Percentiles rank a stretch among this genome's conserved stretches.
phyloP scores from a whole-genome alignment of 2,797 vertebrate genomes.

The Oryzias dopingdopingensis region DNA sequence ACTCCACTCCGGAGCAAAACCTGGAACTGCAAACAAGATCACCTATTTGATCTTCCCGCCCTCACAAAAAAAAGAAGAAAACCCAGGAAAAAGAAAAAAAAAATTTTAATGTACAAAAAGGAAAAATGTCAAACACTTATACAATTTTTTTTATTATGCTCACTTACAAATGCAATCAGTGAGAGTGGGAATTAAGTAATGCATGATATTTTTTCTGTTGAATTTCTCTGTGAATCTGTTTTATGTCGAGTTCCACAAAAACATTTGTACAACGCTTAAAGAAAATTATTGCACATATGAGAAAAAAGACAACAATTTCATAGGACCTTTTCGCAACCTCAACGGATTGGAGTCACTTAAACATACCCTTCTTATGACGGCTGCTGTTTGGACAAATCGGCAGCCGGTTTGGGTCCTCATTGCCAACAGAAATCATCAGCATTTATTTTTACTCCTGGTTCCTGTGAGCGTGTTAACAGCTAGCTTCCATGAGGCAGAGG shows the following conservation, averaged over 20 bases:
- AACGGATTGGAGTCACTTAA: slow-evolving; percentile 62
- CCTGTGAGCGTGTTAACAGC: slow-evolving; percentile 50
- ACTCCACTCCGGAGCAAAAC: slow-evolving; percentile 63
- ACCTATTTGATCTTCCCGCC: slow-evolving; percentile 30
- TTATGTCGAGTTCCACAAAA: slow-evolving; percentile 71
- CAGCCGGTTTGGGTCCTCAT: slow-evolving; percentile 62
- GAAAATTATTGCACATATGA: slow-evolving; percentile 27
- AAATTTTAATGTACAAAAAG: slow-evolving; percentile 67
- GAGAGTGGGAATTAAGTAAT: slow-evolving; percentile 73
- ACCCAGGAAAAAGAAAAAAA: slow-evolving; percentile 59
- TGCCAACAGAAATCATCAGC: slow-evolving; percentile 81
- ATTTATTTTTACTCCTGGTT: slow-evolving; percentile 62
- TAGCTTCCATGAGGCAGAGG: slow-evolving; percentile 39
- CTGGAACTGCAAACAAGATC: slow-evolving; percentile 52
- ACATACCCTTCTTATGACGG: slow-evolving; percentile 57
- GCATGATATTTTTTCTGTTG: slow-evolving; percentile 74
- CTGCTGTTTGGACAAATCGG: slow-evolving; percentile 59
- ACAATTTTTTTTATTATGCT: slow-evolving; percentile 53
- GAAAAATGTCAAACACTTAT: slow-evolving; percentile 57
- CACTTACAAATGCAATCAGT: slow-evolving; percentile 71
- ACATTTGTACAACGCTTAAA: slow-evolving; percentile 69
- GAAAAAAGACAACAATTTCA: slow-evolving; percentile 63
- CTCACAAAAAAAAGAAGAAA: slow-evolving; percentile 47
- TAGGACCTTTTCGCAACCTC: slow-evolving; percentile 77
- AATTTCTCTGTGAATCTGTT: slow-evolving; percentile 65